A percentile compares a stretch with the other conserved stretches of the same genome.
phyloP scores from a whole-genome alignment of 2,888 invertebrate genomes.

The Metallyticus violacea region DNA sequence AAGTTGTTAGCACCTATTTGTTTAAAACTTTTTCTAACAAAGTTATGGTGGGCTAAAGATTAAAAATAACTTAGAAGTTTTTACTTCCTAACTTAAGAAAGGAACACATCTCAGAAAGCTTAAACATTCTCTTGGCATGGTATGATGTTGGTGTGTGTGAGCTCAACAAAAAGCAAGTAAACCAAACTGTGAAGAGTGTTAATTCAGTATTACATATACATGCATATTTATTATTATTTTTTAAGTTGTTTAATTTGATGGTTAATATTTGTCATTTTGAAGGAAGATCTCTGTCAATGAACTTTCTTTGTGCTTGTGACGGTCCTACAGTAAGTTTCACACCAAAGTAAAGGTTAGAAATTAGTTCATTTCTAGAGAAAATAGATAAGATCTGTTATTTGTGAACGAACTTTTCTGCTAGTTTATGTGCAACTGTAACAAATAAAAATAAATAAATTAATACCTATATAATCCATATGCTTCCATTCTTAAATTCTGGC shows the following conservation, averaged over 20 bases:
- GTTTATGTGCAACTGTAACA: background rate
- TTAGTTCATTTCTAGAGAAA: background rate
- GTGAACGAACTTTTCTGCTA: background rate
- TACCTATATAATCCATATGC: background rate
- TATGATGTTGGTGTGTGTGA: background rate
- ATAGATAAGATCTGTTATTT: background rate
- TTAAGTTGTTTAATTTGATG: background rate
- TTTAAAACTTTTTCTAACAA: too few species aligned
- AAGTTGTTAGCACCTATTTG: too few species aligned
- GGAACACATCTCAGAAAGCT: background rate
- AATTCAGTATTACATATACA: background rate
- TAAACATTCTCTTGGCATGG: background rate
- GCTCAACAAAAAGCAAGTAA: background rate
- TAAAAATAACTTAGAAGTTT: background rate
- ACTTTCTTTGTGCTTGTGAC: background rate
- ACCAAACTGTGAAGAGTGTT: background rate
- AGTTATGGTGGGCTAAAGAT: too few species aligned
- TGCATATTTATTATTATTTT: background rate
- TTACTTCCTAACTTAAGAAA: background rate
- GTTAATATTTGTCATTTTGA: background rate
- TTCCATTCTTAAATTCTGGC: conserved; percentile 15
- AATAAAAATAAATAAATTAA: background rate
- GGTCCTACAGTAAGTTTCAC: background rate
- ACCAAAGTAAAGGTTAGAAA: background rate
- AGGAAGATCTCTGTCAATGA: background rate